Percentiles rank a stretch among this genome's conserved stretches.
phyloP scores from a whole-genome alignment of 2,113 vertebrate genomes.

The Stercorarius parasiticus region DNA sequence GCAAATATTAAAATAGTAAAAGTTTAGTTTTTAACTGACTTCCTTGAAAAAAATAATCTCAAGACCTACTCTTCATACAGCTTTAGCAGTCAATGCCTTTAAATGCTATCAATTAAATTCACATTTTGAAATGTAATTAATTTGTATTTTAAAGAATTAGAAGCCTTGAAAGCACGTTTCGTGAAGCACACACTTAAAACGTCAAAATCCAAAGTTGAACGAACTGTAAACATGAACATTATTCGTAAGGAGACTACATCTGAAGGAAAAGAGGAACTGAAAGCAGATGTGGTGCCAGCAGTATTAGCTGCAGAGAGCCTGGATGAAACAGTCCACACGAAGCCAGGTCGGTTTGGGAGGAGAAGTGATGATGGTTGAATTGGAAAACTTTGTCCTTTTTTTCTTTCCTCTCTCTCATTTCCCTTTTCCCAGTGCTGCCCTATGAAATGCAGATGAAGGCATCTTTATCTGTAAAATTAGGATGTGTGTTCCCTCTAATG shows the following conservation, averaged over 20 bases:
- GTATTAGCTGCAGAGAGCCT: constrained; percentile 78
- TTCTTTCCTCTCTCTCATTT: neutral
- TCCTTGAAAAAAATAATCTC: neutral
- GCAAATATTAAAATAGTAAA: neutral
- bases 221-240: constrained; percentile 80
- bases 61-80: neutral
- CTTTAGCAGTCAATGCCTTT: neutral
- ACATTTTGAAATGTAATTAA: neutral
- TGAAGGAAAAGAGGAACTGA: constrained; percentile 87
- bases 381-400: neutral
- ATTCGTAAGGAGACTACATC: constrained; percentile 82
- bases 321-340: constrained; percentile 70
- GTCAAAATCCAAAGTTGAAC: constrained; percentile 64
- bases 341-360: constrained; percentile 80
- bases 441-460: neutral
- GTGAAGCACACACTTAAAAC: constrained; percentile 81
- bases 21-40: neutral
- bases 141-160: constrained; percentile 77
- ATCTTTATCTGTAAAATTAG: neutral
- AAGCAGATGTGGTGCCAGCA: constrained; percentile 78
- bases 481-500: neutral
- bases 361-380: neutral
- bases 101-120: neutral
- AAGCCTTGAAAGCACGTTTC: constrained; percentile 91
- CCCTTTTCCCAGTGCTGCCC: neutral